A percentile compares a stretch with the other conserved stretches of the same genome.
Evolutionary conservation across 1,140 invertebrate species (phyloP).

Genomic region (Zophobas atratus): DNA sequence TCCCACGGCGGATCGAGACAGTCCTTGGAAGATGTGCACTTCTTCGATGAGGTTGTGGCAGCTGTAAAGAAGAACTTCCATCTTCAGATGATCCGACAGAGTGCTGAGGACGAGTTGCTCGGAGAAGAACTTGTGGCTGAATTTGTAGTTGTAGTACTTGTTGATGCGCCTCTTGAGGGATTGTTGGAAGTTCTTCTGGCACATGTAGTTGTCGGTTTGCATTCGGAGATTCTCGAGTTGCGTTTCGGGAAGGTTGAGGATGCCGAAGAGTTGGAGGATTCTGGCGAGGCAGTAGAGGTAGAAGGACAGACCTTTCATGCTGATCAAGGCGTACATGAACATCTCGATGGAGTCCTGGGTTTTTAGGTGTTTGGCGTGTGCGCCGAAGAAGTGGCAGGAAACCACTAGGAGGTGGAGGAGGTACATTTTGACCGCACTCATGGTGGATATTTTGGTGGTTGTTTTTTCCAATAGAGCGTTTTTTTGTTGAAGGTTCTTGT

Average conservation of each 20-base stretch:
- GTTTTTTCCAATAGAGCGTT: too few relatives aligned
- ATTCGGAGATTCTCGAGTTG: slow-evolving; percentile 16
- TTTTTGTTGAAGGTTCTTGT: too few relatives aligned
- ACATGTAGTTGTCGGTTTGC: slow-evolving; percentile 17
- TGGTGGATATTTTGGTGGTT: too few relatives aligned
- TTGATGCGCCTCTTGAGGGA: slow-evolving; percentile 10
- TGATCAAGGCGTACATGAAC: neutral
- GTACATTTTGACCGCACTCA: neutral
- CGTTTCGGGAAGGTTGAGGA: slow-evolving; percentile 26
- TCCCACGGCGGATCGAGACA: slow-evolving; percentile 61
- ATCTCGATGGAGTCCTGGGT: neutral
- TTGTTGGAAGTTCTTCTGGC: slow-evolving; percentile 1
- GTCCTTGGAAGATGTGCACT: slow-evolving; percentile 66
- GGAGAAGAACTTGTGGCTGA: slow-evolving; percentile 42
- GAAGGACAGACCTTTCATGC: slow-evolving; percentile 17
- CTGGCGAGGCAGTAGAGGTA: slow-evolving; percentile 16
- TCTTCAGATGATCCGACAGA: slow-evolving; percentile 50
- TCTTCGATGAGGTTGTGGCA: slow-evolving; percentile 65
- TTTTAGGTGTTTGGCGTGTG: neutral
- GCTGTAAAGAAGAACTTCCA: slow-evolving; percentile 68
- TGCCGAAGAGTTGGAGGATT: slow-evolving; percentile 12
- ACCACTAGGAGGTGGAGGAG: neutral
- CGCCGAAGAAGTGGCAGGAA: slow-evolving; percentile 37
- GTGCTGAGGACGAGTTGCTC: slow-evolving; percentile 45
- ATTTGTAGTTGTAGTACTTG: slow-evolving; percentile 44